Percentiles rank a stretch among this genome's conserved stretches.
These are phyloP conservation scores for Pogonocichla stellata DNA, from an alignment of 2,113 vertebrate species.

Conservation along the genomic window DNA sequence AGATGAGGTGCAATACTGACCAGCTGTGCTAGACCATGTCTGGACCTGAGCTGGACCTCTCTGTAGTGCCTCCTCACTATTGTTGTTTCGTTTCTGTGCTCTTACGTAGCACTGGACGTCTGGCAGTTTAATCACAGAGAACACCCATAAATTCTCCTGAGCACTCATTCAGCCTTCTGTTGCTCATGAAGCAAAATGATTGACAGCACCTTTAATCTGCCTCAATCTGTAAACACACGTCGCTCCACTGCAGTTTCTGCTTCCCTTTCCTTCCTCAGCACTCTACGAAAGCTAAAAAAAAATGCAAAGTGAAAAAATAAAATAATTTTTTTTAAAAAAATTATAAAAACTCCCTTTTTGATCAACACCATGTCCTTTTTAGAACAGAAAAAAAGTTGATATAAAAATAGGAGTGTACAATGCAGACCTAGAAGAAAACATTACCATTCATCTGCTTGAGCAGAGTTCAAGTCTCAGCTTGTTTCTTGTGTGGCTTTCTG, in stretches of 20 bases:
- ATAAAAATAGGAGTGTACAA: background rate
- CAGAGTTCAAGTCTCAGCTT: background rate
- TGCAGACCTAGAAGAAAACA: background rate
- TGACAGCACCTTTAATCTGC: background rate
- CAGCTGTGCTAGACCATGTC: background rate
- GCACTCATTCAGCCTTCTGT: background rate
- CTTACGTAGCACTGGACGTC: background rate
- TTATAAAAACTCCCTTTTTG: background rate
- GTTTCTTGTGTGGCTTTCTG: background rate
- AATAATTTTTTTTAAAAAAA: background rate
- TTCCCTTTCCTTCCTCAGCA: background rate
- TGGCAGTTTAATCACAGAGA: background rate
- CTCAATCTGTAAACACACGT: background rate
- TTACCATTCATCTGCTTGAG: background rate
- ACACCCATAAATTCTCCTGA: background rate
- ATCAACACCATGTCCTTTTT: background rate
- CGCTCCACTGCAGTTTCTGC: background rate
- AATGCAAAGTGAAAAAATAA: accelerated
- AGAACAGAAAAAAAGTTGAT: background rate
- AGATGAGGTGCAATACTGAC: background rate
- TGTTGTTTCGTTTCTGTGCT: background rate
- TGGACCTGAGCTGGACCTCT: background rate
- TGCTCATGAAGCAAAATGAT: background rate
- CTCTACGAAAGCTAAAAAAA: background rate
- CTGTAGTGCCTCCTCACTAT: background rate